phyloP scores from a whole-genome alignment of 2,797 vertebrate genomes.

The Loriculus beryllinus region DNA sequence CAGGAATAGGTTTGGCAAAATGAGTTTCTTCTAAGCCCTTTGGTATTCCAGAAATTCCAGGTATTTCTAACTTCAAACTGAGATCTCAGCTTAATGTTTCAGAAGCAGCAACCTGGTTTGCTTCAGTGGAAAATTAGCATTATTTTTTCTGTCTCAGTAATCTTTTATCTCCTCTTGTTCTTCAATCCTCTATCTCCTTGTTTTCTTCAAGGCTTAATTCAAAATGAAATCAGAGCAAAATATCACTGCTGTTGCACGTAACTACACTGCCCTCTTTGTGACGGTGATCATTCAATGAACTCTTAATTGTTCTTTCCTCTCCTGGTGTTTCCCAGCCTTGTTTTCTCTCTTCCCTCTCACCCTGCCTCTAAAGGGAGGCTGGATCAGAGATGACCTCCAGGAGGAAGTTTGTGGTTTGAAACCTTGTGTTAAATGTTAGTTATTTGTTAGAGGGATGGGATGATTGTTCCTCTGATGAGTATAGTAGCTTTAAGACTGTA shows the following conservation, averaged over 20 bases:
- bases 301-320: neutral
- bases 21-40: neutral
- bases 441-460: neutral
- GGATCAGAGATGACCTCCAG: neutral
- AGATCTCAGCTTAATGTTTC: neutral
- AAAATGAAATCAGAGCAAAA: neutral
- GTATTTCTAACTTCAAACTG: neutral
- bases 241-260: neutral
- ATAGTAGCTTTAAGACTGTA: neutral
- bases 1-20: neutral
- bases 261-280: neutral
- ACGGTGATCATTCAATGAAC: neutral
- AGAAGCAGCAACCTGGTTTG: neutral
- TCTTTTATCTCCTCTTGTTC: neutral
- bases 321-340: accelerated
- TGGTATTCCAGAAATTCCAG: neutral
- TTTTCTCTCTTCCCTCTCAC: neutral
- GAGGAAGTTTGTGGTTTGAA: neutral
- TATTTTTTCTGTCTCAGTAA: neutral
- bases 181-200: neutral
- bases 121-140: neutral
- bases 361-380: neutral
- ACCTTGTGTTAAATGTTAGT: neutral
- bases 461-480: neutral
- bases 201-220: neutral